Evolutionary conservation across 2,797 vertebrate genomes (phyloP).

Genomic region (Chelon labrosus): DNA sequence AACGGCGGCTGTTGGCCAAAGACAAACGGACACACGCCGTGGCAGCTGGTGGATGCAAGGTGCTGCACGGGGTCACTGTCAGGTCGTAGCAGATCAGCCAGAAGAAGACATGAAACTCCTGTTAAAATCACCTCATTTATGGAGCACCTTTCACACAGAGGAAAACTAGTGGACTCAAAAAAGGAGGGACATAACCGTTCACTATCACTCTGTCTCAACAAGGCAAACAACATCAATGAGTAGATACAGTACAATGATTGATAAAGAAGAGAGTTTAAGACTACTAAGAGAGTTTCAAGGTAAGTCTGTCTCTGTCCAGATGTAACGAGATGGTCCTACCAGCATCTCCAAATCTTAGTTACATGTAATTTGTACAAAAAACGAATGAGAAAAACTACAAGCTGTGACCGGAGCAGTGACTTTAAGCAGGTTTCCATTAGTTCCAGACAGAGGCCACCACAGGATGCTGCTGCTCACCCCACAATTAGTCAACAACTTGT

Average conservation of each 20-base stretch:
- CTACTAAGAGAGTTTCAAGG: not conserved
- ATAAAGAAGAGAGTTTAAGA: too few relatives aligned
- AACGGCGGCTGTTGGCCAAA: conserved; percentile 45
- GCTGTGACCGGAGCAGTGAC: not conserved
- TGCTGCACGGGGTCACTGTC: conserved; percentile 35
- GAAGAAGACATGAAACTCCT: not conserved
- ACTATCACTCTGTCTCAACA: too few relatives aligned
- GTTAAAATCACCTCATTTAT: not conserved
- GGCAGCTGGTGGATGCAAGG: conserved; percentile 29
- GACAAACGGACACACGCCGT: conserved; percentile 49
- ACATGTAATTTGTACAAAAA: too few relatives aligned
- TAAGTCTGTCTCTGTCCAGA: not conserved
- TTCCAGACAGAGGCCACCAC: not conserved
- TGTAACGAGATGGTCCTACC: too few relatives aligned
- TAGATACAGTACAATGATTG: not conserved
- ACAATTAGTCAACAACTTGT: not conserved
- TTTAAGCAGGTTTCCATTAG: not conserved
- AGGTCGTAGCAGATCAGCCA: conserved; percentile 19
- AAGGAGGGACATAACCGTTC: too few relatives aligned
- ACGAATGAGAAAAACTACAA: too few relatives aligned
- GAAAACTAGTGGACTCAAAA: not conserved
- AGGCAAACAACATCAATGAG: too few relatives aligned
- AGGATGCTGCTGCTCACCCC: not conserved
- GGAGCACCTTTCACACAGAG: not conserved
- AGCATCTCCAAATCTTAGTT: too few relatives aligned